phyloP scores from a whole-genome alignment of 1,140 invertebrate genomes.

The Conus ventricosus region DNA sequence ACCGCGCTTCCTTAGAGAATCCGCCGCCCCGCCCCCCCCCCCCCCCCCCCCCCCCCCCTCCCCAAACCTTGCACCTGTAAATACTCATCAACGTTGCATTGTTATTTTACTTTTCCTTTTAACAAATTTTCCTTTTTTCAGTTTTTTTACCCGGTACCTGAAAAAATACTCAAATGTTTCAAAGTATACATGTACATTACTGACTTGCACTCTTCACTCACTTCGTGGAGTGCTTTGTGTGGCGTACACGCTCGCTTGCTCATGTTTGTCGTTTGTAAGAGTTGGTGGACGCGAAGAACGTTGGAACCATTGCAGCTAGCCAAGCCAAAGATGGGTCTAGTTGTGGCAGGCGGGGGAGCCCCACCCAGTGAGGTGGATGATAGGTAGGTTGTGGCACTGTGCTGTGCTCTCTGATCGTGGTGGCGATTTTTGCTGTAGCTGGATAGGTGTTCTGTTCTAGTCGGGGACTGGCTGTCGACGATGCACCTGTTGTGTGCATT shows the following conservation, averaged over 20 bases:
- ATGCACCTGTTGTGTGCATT: no score
- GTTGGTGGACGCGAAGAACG: background rate
- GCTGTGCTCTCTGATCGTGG: no score
- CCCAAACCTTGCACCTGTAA: background rate
- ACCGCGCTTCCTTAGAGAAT: background rate
- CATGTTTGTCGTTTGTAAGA: background rate
- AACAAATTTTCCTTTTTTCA: no score
- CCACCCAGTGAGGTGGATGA: no score
- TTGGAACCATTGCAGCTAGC: slow-evolving; percentile 23
- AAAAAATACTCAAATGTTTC: slow-evolving; percentile 8
- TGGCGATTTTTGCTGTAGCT: background rate
- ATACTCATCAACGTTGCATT: background rate
- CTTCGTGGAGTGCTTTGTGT: background rate
- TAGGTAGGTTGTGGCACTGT: no score
- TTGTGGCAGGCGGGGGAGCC: background rate
- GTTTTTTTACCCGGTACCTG: slow-evolving; percentile 21
- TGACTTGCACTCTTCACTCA: background rate
- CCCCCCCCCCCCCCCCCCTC: background rate
- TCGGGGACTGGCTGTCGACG: background rate
- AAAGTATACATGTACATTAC: background rate
- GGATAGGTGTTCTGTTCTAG: background rate
- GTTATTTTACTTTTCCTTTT: no score
- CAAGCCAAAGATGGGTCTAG: slow-evolving; percentile 29
- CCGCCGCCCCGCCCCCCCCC: background rate
- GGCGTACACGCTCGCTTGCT: background rate